A percentile compares a stretch with the other conserved stretches of the same genome.
Conservation (phyloP, 2,797 vertebrate species). For the Streptopelia turtur region DNA sequence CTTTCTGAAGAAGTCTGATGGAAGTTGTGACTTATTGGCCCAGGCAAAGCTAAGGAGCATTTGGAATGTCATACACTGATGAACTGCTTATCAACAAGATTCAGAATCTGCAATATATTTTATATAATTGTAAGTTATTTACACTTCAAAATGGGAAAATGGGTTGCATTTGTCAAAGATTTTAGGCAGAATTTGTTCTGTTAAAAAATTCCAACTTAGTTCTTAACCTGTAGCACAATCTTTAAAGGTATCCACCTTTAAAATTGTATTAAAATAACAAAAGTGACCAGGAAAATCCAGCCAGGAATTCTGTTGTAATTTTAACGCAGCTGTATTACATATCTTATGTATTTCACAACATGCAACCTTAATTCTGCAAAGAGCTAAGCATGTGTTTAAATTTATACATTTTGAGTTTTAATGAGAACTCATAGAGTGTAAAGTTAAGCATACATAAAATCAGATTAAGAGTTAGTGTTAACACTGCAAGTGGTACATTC, state of each 20-base stretch:
- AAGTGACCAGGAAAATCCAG: conserved; percentile 58
- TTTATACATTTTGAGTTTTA: conserved; percentile 64
- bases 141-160: background rate
- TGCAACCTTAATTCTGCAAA: conserved; percentile 59
- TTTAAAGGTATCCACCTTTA: background rate
- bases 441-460: conserved; percentile 59
- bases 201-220: background rate
- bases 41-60: background rate
- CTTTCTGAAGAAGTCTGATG: background rate
- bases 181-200: background rate
- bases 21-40: background rate
- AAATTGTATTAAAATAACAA: conserved; percentile 52
- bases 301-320: conserved; percentile 50
- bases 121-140: background rate
- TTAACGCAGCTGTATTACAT: conserved; percentile 52
- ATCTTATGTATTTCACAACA: conserved; percentile 52
- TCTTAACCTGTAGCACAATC: background rate
- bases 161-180: background rate
- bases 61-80: background rate
- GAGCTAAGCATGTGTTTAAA: conserved; percentile 62
- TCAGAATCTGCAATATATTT: background rate
- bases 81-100: background rate
- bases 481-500: conserved; percentile 30
- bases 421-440: conserved; percentile 58
- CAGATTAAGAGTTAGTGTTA: conserved; percentile 56